Base-by-base conservation (phyloP, 2,888 invertebrate genomes). In the Zaprionus obscuricornis region DNA sequence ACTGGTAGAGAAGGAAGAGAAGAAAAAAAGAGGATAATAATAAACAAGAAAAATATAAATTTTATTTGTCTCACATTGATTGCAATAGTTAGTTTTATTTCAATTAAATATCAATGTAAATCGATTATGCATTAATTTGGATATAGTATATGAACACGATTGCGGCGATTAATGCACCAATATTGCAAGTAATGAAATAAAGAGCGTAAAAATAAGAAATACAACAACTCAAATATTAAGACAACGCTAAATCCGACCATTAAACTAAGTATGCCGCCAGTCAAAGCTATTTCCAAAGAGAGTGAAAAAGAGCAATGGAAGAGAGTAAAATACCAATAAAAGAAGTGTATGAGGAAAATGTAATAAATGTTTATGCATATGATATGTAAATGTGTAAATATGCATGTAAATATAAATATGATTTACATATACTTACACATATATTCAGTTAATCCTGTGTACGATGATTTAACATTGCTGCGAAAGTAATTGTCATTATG, bases 211-310 rank as follows among this genome's bases (percentile, higher is more conserved):
- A 93, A 92, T 18, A 94, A 67, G 75, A 93, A 95, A 88, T 96
- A 96, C 4, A 94, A 57, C 3, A 95, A 91, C 89, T 96, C 96
- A 10, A 95, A 92, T 0, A 93, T 91, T 64, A 95, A 95, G 83
- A 96, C 92, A 71, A 95, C 93, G 84, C 96, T 96, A 89, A 96
- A 96, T 0, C 96, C 96, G 92, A 96, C 92, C 89, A 95, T 96
- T 0, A 96, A 91, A 0, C 96, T 95, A 16, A 96, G 91, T 2
- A 96, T 91, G 2, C 96, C 96, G 16, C 96, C 96, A 1, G 95
- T 94, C 85, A 94, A 94, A 0, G 96, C 96, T 96, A 89, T n/a
- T n/a, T n/a, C n/a, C n/a, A n/a, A n/a, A 5, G 54, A 92, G 92
- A 13, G 1, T 14, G 31, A 20, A 4, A 7, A 40, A 33, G 4